Conservation (phyloP, 1,140 invertebrate species). For the Bombyx mandarina region DNA sequence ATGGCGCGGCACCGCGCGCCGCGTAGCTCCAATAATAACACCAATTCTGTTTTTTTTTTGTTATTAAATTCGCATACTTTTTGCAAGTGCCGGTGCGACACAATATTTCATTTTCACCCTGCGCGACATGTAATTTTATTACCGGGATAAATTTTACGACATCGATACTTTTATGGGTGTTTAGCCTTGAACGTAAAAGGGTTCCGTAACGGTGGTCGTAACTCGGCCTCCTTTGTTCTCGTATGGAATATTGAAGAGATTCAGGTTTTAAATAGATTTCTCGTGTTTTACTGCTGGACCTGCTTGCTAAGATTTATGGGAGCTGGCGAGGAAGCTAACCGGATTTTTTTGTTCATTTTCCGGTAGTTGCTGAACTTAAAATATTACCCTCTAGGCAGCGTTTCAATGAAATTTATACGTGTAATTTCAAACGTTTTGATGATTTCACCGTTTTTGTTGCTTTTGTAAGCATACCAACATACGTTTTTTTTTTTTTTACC, state of each 20-base stretch:
- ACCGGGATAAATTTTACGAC: slow-evolving; percentile 43
- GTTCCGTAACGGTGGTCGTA: slow-evolving; percentile 27
- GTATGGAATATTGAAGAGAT: slow-evolving; percentile 23
- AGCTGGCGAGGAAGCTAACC: background rate
- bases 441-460: too few relatives aligned
- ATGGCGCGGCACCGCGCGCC: background rate
- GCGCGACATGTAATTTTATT: slow-evolving; percentile 42
- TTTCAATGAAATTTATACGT: too few relatives aligned
- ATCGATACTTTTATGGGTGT: slow-evolving; percentile 45
- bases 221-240: slow-evolving; percentile 27
- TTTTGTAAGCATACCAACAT: too few relatives aligned
- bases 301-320: slow-evolving; percentile 7
- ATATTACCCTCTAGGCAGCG: too few relatives aligned
- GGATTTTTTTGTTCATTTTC: slow-evolving; percentile 5
- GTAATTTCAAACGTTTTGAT: too few relatives aligned
- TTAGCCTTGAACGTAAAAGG: slow-evolving; percentile 40
- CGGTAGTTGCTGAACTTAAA: slow-evolving; percentile 4
- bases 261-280: slow-evolving; percentile 24
- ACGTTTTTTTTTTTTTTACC: too few relatives aligned
- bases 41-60: slow-evolving; percentile 12
- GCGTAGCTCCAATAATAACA: slow-evolving; percentile 11
- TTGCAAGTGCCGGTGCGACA: slow-evolving; percentile 14
- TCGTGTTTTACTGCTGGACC: slow-evolving; percentile 14
- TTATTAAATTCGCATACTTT: slow-evolving; percentile 29
- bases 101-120: slow-evolving; percentile 45